Conservation (phyloP, 1,140 invertebrate species). For the Neodiprion lecontei region DNA sequence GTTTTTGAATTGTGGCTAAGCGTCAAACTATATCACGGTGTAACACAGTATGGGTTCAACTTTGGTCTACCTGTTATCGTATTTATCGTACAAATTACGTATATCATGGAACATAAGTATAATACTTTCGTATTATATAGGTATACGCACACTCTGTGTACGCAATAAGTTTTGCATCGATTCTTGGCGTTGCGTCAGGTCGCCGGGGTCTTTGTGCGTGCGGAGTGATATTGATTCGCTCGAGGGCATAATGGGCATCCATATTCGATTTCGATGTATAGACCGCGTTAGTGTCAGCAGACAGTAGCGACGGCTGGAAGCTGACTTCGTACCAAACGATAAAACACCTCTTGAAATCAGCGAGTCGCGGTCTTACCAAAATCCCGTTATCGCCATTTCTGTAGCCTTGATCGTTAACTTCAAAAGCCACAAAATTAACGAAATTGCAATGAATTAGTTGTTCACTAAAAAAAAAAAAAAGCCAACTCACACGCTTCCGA, state of each 20-base stretch:
- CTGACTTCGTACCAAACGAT: not conserved
- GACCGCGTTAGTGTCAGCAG: slow-evolving; percentile 11
- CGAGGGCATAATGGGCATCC: slow-evolving; percentile 40
- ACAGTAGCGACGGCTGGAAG: not conserved
- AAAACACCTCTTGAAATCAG: not conserved
- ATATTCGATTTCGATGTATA: slow-evolving; percentile 42
- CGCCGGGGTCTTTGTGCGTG: slow-evolving; percentile 45
- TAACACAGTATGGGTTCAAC: too few species aligned
- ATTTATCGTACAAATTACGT: slow-evolving; percentile 14
- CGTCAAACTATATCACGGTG: too few species aligned
- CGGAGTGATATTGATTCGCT: slow-evolving; percentile 49
- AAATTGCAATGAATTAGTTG: too few species aligned
- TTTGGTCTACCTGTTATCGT: not conserved
- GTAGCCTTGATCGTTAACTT: too few species aligned
- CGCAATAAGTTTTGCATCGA: slow-evolving; percentile 36
- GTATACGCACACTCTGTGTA: not conserved
- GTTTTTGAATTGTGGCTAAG: too few species aligned
- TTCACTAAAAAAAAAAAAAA: too few species aligned
- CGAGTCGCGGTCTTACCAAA: too few species aligned
- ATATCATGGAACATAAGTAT: too few species aligned
- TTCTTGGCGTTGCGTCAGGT: slow-evolving; percentile 30
- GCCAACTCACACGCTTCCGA: too few species aligned
- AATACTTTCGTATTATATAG: slow-evolving; percentile 26
- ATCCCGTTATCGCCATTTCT: too few species aligned
- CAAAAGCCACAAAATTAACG: too few species aligned